Conservation (phyloP, 2,797 vertebrate species). For the Neosilurus hyrtlii region DNA sequence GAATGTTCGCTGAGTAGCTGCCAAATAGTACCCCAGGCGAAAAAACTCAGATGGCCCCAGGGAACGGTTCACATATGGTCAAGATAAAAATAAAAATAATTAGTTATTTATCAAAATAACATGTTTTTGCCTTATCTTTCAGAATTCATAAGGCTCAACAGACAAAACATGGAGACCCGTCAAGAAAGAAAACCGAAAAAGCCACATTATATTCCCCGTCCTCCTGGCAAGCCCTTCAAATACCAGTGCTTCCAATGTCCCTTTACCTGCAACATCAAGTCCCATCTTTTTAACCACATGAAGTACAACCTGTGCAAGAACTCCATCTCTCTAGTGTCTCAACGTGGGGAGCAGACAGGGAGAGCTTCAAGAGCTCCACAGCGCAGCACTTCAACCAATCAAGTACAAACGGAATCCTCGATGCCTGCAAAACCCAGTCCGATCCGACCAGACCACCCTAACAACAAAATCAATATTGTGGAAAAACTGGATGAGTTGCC, state of each 20-base stretch:
- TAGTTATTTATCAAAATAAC: background rate
- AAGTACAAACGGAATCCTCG: conserved; percentile 9
- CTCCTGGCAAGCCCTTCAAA: conserved; percentile 95
- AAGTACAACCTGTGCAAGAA: conserved; percentile 98
- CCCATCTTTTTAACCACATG: conserved; percentile 98
- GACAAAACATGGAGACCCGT: conserved; percentile 77
- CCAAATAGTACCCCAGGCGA: conserved; percentile 37
- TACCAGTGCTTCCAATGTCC: conserved; percentile 99
- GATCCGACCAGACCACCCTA: background rate
- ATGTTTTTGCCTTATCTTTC: conserved; percentile 35
- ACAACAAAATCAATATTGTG: conserved; percentile 19
- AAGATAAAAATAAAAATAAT: background rate
- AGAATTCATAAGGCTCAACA: conserved; percentile 20
- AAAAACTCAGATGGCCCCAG: conserved; percentile 7
- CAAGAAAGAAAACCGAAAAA: conserved; percentile 95
- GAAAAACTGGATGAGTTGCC: conserved; percentile 18
- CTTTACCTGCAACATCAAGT: conserved; percentile 98
- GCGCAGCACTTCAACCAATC: conserved; percentile 56
- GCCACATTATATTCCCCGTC: conserved; percentile 95
- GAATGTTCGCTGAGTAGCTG: conserved; percentile 46
- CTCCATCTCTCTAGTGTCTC: conserved; percentile 89
- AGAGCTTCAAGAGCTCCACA: conserved; percentile 61
- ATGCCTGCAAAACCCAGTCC: conserved; percentile 17
- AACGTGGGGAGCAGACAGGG: conserved; percentile 77
- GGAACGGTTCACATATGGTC: conserved; percentile 5